These are phyloP conservation scores for Rhynchonema sp. DNA, from an alignment of 2,888 invertebrate genomes.

Conservation along the genomic window DNA sequence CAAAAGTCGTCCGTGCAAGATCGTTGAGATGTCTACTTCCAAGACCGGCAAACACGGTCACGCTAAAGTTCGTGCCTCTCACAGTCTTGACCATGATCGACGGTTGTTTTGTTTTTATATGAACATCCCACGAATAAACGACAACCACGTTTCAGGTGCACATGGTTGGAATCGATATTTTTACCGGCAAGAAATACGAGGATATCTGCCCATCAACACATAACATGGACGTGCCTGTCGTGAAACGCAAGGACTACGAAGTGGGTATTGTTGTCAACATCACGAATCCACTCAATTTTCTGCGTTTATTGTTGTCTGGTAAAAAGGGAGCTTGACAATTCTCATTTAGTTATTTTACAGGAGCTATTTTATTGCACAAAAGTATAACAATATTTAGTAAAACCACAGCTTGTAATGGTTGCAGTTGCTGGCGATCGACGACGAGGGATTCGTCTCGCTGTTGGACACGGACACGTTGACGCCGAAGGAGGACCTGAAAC, in stretches of 20 bases:
- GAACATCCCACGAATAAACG: no score
- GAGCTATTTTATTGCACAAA: no score
- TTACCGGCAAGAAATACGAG: conserved; percentile 77
- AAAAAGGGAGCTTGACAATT: no score
- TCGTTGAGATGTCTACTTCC: conserved; percentile 98
- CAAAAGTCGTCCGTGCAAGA: conserved; percentile 92
- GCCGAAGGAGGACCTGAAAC: conserved; percentile 53
- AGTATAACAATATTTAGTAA: no score
- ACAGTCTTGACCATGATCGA: no score
- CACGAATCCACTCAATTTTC: no score
- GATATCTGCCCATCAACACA: conserved; percentile 99
- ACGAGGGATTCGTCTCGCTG: conserved; percentile 50
- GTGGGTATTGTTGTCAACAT: no score
- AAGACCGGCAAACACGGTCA: conserved; percentile 99
- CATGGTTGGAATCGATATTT: conserved; percentile 81
- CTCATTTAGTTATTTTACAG: no score
- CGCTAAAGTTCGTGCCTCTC: conserved; percentile 66
- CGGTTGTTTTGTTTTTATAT: no score
- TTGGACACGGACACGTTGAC: conserved; percentile 81
- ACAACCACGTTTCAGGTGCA: conserved; percentile 56
- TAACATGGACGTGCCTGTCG: conserved; percentile 98
- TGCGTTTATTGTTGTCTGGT: no score
- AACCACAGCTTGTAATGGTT: no score
- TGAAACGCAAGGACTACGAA: conserved; percentile 88
- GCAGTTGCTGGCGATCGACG: background rate